These are phyloP conservation scores for Eretmochelys imbricata DNA, from an alignment of 2,113 vertebrate species.

Conservation along the genomic window DNA sequence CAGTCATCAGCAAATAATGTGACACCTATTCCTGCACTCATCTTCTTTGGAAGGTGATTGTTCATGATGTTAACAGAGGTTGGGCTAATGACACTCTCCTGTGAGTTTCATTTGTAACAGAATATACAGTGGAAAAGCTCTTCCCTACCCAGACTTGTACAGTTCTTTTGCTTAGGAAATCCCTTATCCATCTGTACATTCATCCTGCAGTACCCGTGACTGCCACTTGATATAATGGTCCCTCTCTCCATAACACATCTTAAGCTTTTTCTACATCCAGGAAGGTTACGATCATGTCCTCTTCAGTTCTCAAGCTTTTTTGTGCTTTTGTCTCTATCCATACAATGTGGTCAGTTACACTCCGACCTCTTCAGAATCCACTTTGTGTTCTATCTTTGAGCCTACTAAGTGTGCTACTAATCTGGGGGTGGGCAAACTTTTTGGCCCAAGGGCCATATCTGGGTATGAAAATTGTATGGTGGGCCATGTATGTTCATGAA, in stretches of 20 bases:
- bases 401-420: neutral
- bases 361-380: neutral
- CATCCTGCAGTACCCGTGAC: neutral
- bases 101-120: too few relatives aligned
- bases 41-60: too few relatives aligned
- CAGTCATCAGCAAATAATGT: too few relatives aligned
- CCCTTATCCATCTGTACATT: neutral
- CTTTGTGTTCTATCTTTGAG: neutral
- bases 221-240: neutral
- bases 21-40: too few relatives aligned
- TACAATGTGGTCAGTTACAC: neutral
- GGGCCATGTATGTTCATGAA: too few relatives aligned
- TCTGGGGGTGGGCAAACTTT: neutral
- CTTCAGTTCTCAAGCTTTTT: neutral
- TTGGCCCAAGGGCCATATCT: too few relatives aligned
- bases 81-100: too few relatives aligned
- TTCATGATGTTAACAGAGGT: too few relatives aligned
- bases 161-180: neutral
- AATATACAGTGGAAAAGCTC: too few relatives aligned
- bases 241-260: neutral
- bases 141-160: too few relatives aligned
- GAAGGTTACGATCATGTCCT: neutral
- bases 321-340: neutral
- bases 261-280: neutral
- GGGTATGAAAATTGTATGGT: too few relatives aligned